These are phyloP conservation scores for Phrynocephalus vlangalii DNA, from an alignment of 2,797 vertebrate species.

Conservation along the genomic window DNA sequence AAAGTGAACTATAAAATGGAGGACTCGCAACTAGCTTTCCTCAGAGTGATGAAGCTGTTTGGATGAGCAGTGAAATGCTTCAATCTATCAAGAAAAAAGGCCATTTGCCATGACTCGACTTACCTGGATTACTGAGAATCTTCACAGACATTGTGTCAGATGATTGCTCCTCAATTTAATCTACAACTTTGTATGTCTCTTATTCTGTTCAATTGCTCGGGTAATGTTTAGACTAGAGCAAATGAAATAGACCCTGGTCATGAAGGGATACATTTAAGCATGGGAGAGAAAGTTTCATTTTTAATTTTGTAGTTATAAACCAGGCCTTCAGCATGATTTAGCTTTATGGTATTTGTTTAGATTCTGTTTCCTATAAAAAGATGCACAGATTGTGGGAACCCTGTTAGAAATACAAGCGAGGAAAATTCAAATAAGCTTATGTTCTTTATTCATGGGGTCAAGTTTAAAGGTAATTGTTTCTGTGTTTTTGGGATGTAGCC, in stretches of 20 bases:
- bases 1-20: no score
- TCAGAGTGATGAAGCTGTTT: no score
- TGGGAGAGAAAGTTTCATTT: constrained; percentile 43
- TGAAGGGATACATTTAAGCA: constrained; percentile 7
- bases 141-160: not conserved
- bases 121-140: no score
- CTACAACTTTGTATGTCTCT: not conserved
- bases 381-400: constrained; percentile 70
- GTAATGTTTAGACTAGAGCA: not conserved
- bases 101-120: no score
- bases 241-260: not conserved
- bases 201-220: not conserved
- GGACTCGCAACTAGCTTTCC: no score
- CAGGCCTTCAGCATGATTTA: constrained; percentile 69
- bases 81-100: no score
- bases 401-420: constrained; percentile 63
- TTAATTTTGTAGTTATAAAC: constrained; percentile 66
- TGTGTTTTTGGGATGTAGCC: constrained; percentile 68
- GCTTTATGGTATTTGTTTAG: constrained; percentile 69
- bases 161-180: not conserved
- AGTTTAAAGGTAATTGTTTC: constrained; percentile 72
- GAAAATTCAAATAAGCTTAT: constrained; percentile 63
- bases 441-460: constrained; percentile 66
- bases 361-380: constrained; percentile 67
- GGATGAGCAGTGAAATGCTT: no score